phyloP scores from a whole-genome alignment of 2,888 invertebrate genomes.

The Chirona hameri region DNA sequence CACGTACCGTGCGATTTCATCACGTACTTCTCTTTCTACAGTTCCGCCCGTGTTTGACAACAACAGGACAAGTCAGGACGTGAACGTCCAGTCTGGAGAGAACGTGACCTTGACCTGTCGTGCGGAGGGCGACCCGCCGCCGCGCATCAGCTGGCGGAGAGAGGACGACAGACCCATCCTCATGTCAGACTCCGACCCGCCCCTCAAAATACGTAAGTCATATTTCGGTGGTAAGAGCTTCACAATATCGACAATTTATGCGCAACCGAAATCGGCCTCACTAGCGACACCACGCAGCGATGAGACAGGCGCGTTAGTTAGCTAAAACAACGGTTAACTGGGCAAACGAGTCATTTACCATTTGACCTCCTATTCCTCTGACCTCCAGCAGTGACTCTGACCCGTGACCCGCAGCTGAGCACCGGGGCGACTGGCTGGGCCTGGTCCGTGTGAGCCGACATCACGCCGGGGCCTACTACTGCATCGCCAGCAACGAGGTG shows the following conservation, averaged over 20 bases:
- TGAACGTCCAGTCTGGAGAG: slow-evolving; percentile 68
- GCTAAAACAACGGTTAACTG: no score
- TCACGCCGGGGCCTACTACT: slow-evolving; percentile 89
- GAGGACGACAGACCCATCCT: slow-evolving; percentile 52
- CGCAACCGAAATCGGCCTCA: no score
- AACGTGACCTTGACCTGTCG: slow-evolving; percentile 69
- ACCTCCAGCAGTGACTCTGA: no score
- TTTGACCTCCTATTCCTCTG: no score
- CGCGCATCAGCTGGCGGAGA: slow-evolving; percentile 60
- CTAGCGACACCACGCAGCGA: no score
- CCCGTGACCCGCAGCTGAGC: slow-evolving; percentile 63
- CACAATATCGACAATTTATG: no score
- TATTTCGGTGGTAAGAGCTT: no score
- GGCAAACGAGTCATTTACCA: no score
- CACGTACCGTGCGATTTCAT: no score
- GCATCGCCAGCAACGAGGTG: slow-evolving; percentile 87
- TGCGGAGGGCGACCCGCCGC: slow-evolving; percentile 68
- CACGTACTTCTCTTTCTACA: slow-evolving; percentile 45
- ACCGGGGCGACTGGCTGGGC: slow-evolving; percentile 68
- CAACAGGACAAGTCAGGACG: slow-evolving; percentile 70
- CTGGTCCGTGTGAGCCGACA: slow-evolving; percentile 76
- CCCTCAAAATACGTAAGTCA: background rate
- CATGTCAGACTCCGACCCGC: background rate
- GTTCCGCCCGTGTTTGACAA: slow-evolving; percentile 76
- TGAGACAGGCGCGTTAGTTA: no score